phyloP scores from a whole-genome alignment of 2,113 vertebrate species.

The Tichodroma muraria region DNA sequence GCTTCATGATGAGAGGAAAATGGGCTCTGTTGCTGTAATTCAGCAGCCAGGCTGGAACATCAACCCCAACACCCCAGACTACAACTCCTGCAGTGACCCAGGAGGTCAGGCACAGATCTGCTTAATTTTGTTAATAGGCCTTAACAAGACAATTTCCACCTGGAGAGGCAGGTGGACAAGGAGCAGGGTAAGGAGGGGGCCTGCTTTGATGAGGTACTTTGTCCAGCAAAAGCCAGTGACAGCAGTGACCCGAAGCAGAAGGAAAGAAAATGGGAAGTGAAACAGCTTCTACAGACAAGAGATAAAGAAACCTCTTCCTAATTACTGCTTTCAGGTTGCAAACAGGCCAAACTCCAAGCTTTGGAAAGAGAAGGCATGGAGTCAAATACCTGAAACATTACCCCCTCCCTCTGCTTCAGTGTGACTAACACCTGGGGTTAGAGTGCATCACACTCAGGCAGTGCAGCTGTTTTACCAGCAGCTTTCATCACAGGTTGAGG shows the following conservation, averaged over 20 bases:
- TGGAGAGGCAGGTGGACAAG: neutral
- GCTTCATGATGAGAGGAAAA: neutral
- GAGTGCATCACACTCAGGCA: neutral
- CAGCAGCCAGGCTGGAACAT: neutral
- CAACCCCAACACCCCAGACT: neutral
- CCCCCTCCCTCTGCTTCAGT: neutral
- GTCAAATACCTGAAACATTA: neutral
- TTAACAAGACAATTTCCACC: neutral
- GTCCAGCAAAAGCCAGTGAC: neutral
- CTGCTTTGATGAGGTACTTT: neutral
- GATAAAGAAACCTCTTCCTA: neutral
- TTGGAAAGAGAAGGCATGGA: neutral
- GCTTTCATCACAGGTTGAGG: neutral
- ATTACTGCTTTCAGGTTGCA: neutral
- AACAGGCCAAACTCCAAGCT: neutral
- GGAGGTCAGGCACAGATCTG: neutral
- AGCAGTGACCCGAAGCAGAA: neutral
- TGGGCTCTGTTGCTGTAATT: fast-evolving
- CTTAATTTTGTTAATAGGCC: neutral
- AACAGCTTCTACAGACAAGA: neutral
- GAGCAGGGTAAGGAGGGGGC: fast-evolving
- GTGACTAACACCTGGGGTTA: neutral
- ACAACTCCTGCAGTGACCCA: neutral
- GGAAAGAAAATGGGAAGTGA: neutral
- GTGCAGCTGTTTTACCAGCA: neutral